phyloP scores from a whole-genome alignment of 2,888 invertebrate species.

The Lymantria dispar region DNA sequence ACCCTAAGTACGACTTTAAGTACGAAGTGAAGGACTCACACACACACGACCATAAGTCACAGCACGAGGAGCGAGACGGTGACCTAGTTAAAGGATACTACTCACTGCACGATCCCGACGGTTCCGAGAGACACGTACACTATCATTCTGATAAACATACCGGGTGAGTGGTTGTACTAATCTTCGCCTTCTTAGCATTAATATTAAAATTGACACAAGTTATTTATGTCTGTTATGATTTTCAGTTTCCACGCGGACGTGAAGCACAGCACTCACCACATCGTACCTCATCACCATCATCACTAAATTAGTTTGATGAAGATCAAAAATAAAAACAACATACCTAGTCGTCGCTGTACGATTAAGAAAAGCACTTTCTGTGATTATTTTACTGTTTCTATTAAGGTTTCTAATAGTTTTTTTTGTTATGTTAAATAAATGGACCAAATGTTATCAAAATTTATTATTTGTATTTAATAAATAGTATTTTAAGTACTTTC shows the following conservation, averaged over 20 bases:
- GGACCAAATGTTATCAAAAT: too few species aligned
- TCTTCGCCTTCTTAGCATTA: background rate
- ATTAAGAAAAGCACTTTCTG: too few species aligned
- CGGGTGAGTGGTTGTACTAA: constrained; percentile 41
- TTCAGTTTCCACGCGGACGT: constrained; percentile 39
- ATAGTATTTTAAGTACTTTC: too few species aligned
- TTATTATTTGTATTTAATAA: too few species aligned
- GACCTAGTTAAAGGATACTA: constrained; percentile 12
- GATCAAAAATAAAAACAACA: too few species aligned
- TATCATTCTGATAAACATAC: constrained; percentile 70
- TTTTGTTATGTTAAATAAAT: too few species aligned
- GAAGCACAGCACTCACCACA: constrained; percentile 34
- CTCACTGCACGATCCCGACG: constrained; percentile 53
- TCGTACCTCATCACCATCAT: constrained; percentile 26
- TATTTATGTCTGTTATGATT: background rate
- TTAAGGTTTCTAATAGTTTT: too few species aligned
- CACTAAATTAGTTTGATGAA: constrained; percentile 1
- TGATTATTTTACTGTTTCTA: too few species aligned
- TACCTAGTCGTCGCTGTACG: too few species aligned
- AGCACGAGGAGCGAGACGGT: constrained; percentile 51
- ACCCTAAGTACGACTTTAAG: constrained; percentile 51
- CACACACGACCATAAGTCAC: constrained; percentile 67
- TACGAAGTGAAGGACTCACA: constrained; percentile 69
- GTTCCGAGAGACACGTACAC: constrained; percentile 72
- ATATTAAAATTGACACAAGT: background rate